phyloP scores from a whole-genome alignment of 2,113 vertebrate genomes.

The Entomyzon cyanotis region DNA sequence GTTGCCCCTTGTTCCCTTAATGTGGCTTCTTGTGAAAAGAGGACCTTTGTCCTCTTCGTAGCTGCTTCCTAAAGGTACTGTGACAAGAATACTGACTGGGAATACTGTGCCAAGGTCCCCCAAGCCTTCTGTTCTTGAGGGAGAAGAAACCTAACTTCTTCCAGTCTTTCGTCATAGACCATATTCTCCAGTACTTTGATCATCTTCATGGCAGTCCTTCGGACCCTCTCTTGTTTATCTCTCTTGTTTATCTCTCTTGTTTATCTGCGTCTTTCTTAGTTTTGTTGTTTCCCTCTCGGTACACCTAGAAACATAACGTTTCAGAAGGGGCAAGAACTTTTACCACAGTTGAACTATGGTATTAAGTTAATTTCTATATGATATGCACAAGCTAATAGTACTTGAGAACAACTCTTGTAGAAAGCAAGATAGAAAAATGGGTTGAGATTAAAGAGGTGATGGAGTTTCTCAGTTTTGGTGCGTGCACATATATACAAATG shows the following conservation, averaged over 20 bases:
- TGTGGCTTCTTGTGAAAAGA: neutral
- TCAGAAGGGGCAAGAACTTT: neutral
- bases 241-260: no score
- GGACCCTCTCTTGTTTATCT: neutral
- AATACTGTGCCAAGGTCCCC: neutral
- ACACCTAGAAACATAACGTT: neutral
- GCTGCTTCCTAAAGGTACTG: neutral
- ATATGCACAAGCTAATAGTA: neutral
- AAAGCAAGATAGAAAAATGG: neutral
- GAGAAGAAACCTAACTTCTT: neutral
- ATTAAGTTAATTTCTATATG: neutral
- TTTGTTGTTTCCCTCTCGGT: neutral
- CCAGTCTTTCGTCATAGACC: fast-evolving
- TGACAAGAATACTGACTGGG: neutral
- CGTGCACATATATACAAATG: neutral
- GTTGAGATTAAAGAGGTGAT: neutral
- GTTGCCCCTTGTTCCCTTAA: neutral
- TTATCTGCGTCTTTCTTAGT: neutral
- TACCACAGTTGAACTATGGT: neutral
- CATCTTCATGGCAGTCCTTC: neutral
- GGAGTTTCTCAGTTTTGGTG: neutral
- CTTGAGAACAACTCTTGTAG: neutral
- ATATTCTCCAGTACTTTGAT: neutral
- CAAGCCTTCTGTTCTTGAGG: neutral
- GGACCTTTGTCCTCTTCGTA: neutral